Percentiles rank a stretch among this genome's conserved stretches.
Conservation (phyloP, 2,113 vertebrate species). For the Phrynosoma blainvillii region DNA sequence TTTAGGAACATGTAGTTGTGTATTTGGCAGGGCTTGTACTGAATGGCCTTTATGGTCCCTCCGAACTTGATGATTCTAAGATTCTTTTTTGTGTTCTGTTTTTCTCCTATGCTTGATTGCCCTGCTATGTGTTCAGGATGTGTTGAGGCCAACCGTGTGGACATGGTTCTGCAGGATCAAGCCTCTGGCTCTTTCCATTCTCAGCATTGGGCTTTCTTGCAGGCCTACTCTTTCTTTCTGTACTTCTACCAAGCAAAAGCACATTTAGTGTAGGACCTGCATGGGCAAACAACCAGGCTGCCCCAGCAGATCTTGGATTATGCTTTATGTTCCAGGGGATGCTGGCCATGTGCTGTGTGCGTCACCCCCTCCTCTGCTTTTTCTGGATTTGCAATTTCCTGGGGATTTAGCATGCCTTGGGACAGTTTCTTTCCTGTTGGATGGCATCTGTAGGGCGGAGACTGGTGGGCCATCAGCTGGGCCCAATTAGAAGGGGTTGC, state of each 20-base stretch:
- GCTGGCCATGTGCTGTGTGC: slow-evolving; percentile 38
- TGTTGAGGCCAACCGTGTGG: background rate
- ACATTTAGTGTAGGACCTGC: too few relatives aligned
- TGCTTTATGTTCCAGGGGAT: background rate
- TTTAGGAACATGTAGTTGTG: too few relatives aligned
- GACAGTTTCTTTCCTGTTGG: background rate
- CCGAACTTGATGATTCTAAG: too few relatives aligned
- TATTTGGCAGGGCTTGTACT: too few relatives aligned
- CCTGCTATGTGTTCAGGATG: background rate
- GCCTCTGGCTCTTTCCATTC: background rate
- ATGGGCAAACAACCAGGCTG: too few relatives aligned
- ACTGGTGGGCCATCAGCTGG: slow-evolving; percentile 44
- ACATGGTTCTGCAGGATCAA: background rate
- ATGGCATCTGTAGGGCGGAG: background rate
- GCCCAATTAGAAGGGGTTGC: slow-evolving; percentile 16
- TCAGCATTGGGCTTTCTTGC: background rate
- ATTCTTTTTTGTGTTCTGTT: background rate
- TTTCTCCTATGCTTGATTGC: background rate
- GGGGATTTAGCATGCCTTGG: slow-evolving; percentile 57
- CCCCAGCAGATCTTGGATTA: background rate
- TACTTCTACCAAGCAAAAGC: too few relatives aligned
- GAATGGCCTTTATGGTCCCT: background rate
- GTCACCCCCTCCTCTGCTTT: slow-evolving; percentile 52
- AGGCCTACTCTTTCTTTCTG: background rate
- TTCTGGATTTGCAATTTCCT: slow-evolving; percentile 59